Evolutionary conservation across 2,797 vertebrate genomes (phyloP).

Genomic region (Fistularia commersonii): DNA sequence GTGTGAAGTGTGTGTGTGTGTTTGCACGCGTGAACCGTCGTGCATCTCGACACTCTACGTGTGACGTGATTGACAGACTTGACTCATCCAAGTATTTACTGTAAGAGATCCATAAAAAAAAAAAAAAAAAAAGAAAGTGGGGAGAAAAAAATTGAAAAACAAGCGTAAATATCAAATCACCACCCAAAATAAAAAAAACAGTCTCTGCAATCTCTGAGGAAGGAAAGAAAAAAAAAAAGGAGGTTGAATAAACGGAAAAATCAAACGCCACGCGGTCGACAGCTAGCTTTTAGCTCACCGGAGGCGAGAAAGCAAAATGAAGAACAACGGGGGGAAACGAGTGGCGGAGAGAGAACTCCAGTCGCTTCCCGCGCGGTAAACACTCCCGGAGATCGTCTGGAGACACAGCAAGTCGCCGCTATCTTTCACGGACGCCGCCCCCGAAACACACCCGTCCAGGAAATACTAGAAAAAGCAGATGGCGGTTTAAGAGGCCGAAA

Average conservation of each 20-base stretch:
- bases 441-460: conserved; percentile 53
- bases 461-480: conserved; percentile 70
- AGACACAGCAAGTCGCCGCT: conserved; percentile 49
- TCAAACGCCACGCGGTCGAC: conserved; percentile 36
- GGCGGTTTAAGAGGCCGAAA: conserved; percentile 71
- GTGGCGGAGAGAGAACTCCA: conserved; percentile 28
- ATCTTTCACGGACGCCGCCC: conserved; percentile 55
- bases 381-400: conserved; percentile 17
- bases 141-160: conserved; percentile 32
- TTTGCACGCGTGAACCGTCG: conserved; percentile 48
- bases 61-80: conserved; percentile 50
- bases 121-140: conserved; percentile 27
- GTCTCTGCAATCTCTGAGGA: conserved; percentile 43
- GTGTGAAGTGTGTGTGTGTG: conserved; percentile 20
- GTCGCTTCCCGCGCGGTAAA: conserved; percentile 19
- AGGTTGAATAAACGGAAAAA: conserved; percentile 51
- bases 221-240: conserved; percentile 46
- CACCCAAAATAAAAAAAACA: conserved; percentile 51
- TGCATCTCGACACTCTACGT: conserved; percentile 22
- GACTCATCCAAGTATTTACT: conserved; percentile 57
- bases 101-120: conserved; percentile 10
- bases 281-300: conserved; percentile 46
- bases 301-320: conserved; percentile 43
- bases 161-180: conserved; percentile 38
- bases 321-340: conserved; percentile 18